Conservation (phyloP, 2,888 invertebrate genomes). For the Caenorhabditis sp. region DNA sequence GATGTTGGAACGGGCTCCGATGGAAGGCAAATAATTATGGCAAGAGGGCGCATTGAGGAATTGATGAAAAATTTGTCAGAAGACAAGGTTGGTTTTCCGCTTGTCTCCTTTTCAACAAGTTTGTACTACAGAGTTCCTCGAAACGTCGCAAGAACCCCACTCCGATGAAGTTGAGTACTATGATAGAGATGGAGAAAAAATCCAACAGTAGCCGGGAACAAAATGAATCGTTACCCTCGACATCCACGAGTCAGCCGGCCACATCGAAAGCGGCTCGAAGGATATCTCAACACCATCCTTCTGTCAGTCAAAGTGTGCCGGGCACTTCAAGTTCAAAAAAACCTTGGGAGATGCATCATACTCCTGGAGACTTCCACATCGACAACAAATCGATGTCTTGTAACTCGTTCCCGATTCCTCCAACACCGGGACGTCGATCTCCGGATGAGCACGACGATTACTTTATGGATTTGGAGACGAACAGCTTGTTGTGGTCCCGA, state of each 20-base stretch:
- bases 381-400: not conserved
- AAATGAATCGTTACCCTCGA: not conserved
- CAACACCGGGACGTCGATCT: conserved; percentile 42
- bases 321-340: not conserved
- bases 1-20: conserved; percentile 19
- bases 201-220: not conserved
- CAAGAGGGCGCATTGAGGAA: conserved; percentile 14
- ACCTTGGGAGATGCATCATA: not conserved
- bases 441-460: conserved; percentile 37
- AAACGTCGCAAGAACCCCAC: conserved; percentile 41
- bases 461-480: conserved; percentile 43
- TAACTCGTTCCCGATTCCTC: conserved; percentile 34
- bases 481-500: conserved; percentile 33
- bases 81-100: conserved; percentile 1
- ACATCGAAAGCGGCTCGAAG: not conserved
- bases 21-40: conserved; percentile 28
- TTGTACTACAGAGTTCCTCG: conserved; percentile 2
- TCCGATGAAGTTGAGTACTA: conserved; percentile 26
- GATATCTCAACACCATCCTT: not conserved
- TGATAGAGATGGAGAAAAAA: not conserved
- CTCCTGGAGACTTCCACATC: not conserved
- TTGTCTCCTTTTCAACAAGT: not conserved
- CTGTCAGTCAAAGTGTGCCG: not conserved
- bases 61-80: conserved; percentile 19
- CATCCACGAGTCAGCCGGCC: not conserved